These are phyloP conservation scores for Nycticebus coucang DNA, from an alignment of 2,113 vertebrate genomes.

Conservation along the genomic window DNA sequence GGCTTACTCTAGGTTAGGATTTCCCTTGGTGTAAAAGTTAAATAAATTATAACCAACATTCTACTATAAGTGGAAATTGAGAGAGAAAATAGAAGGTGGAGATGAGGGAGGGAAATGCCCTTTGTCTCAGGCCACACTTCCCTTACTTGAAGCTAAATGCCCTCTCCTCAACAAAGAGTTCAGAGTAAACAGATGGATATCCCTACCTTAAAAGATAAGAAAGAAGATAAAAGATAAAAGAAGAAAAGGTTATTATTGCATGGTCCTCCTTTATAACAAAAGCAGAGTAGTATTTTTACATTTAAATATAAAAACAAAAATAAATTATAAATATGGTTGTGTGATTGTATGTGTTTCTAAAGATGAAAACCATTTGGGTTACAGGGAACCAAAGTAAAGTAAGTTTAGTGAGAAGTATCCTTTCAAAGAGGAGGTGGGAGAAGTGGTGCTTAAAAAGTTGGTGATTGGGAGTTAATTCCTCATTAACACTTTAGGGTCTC, in stretches of 20 bases:
- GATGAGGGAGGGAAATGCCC: background rate
- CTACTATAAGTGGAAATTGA: background rate
- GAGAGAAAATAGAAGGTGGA: background rate
- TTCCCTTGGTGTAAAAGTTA: background rate
- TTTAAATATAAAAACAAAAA: constrained; percentile 88
- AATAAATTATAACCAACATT: background rate
- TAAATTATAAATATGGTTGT: constrained; percentile 72
- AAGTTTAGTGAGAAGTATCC: background rate
- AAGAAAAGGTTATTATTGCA: constrained; percentile 11
- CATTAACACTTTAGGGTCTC: background rate
- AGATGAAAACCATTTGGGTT: constrained; percentile 1
- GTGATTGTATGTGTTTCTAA: constrained; percentile 34
- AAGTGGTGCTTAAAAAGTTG: background rate
- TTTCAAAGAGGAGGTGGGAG: background rate
- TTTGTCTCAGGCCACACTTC: background rate
- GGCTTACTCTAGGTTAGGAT: background rate
- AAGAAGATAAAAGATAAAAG: background rate
- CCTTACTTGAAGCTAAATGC: background rate
- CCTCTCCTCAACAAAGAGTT: background rate
- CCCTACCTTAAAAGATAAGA: background rate
- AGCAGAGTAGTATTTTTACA: constrained; percentile 90
- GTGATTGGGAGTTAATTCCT: background rate
- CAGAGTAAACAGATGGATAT: background rate
- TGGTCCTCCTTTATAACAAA: constrained; percentile 79
- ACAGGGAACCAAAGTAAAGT: background rate